Conservation (phyloP, 53 echinoderm and acorn worm species). For the Apostichopus leukothele region DNA sequence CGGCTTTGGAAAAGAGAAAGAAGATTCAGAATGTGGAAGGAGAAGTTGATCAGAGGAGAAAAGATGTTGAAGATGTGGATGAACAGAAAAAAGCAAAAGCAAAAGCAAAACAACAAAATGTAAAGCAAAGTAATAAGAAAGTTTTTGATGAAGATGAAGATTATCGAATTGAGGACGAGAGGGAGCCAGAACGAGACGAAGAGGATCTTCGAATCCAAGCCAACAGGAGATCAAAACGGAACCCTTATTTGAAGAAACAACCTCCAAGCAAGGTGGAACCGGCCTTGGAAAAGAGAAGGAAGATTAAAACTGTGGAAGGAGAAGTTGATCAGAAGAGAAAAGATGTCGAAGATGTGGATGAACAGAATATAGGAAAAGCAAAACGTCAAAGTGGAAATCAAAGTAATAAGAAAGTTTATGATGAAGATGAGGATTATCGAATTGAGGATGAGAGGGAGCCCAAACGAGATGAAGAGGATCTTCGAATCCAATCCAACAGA, state of each 20-base stretch:
- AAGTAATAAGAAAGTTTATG: background rate
- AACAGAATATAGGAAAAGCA: too few relatives aligned
- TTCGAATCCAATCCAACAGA: constrained; percentile 4
- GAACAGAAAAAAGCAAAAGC: background rate
- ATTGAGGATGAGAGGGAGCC: constrained; percentile 16
- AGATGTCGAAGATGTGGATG: too few relatives aligned
- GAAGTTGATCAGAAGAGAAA: too few relatives aligned
- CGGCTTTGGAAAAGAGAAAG: background rate
- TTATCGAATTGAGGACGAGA: constrained; percentile 37
- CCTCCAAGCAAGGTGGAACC: too few relatives aligned
- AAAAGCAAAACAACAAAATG: background rate
- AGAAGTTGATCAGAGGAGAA: background rate
- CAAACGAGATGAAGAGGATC: background rate
- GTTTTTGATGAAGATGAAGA: background rate
- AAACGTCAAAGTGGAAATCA: too few relatives aligned
- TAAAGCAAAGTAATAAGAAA: background rate
- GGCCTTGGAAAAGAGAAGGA: too few relatives aligned
- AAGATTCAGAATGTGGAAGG: background rate
- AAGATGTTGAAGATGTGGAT: background rate
- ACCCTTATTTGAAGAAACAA: constrained; percentile 25
- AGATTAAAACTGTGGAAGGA: too few relatives aligned
- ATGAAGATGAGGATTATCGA: background rate
- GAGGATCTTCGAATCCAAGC: constrained; percentile 9
- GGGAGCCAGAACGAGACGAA: background rate
- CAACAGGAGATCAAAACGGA: constrained; percentile 1